A percentile compares a stretch with the other conserved stretches of the same genome.
Conservation (phyloP, 37 sponge, comb jelly and placozoan genomes). For the Hormiphora californensis region DNA sequence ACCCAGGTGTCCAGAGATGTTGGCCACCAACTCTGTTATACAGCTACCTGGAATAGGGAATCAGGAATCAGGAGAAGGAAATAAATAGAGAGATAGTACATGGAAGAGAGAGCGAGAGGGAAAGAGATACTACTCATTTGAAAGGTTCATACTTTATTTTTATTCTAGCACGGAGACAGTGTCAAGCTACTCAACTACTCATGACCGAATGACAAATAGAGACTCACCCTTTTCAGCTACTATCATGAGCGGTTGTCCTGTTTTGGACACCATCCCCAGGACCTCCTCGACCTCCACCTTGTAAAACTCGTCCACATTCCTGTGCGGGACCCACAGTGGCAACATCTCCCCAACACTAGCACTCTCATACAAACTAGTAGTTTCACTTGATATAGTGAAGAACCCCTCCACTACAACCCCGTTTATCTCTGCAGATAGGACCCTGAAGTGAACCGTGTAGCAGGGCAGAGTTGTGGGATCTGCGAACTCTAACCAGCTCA, state of each 20-base stretch:
- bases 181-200: no score
- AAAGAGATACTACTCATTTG: no score
- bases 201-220: no score
- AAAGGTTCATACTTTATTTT: no score
- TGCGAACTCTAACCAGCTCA: neutral
- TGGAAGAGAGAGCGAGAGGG: no score
- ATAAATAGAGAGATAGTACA: no score
- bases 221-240: neutral
- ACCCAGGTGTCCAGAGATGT: neutral
- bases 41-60: slow-evolving; percentile 40
- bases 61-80: no score
- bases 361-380: neutral
- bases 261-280: neutral
- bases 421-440: neutral
- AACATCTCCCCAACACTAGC: neutral
- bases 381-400: neutral
- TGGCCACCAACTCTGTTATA: neutral
- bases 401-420: neutral
- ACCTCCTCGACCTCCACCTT: neutral
- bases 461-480: neutral
- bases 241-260: neutral
- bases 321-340: neutral
- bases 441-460: neutral
- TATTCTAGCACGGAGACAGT: no score
- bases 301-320: neutral